Percentiles rank a stretch among this genome's conserved stretches.
Conservation (phyloP, 2,113 vertebrate species). For the Hypanus sabinus region DNA sequence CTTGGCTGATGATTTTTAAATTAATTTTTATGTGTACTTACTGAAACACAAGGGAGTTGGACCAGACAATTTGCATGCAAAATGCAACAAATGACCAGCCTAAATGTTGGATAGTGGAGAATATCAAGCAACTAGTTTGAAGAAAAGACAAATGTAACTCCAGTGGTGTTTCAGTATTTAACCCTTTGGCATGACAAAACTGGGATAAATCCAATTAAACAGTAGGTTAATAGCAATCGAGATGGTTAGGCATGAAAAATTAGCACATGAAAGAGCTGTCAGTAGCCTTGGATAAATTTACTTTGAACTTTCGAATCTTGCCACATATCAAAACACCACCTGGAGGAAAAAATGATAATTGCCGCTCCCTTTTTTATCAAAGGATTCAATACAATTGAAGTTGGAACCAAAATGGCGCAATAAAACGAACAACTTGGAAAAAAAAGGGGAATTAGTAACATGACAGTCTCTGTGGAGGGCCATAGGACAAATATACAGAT, state of each 20-base stretch:
- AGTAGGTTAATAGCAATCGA: neutral
- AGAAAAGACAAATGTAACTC: neutral
- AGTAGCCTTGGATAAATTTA: neutral
- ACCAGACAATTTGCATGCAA: neutral
- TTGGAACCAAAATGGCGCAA: neutral
- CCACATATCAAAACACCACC: neutral
- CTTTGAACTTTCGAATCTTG: neutral
- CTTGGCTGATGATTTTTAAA: neutral
- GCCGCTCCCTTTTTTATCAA: neutral
- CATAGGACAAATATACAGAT: neutral
- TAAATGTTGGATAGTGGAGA: neutral
- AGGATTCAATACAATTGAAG: neutral
- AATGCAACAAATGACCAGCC: neutral
- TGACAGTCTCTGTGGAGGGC: neutral
- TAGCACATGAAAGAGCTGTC: neutral
- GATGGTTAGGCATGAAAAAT: neutral
- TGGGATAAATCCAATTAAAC: constrained; percentile 4
- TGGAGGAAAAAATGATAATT: neutral
- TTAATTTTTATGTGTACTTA: too few species aligned
- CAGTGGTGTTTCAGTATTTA: neutral
- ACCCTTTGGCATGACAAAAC: neutral
- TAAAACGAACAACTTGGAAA: neutral
- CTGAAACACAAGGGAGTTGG: too few species aligned
- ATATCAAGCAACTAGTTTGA: neutral
- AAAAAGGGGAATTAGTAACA: neutral